phyloP scores from a whole-genome alignment of 1,140 invertebrate genomes.

The Muscidifurax raptorellus region DNA sequence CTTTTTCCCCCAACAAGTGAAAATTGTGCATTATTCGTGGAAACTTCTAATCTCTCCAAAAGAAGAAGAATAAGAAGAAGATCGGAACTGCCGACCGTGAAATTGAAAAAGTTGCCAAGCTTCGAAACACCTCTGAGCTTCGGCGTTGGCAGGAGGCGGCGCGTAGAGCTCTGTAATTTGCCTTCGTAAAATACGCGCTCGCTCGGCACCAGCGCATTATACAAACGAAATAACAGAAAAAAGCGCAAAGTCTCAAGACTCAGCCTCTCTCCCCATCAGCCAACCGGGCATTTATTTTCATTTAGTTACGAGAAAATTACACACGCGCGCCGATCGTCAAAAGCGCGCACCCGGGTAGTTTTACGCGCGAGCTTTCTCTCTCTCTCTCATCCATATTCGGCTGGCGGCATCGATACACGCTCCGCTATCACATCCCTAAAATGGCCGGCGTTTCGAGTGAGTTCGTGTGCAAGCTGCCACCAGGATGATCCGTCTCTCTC shows the following conservation, averaged over 20 bases:
- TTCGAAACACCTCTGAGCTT: conserved; percentile 65
- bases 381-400: conserved; percentile 58
- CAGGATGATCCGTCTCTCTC: not conserved
- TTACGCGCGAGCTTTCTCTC: conserved; percentile 38
- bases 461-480: not conserved
- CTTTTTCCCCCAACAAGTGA: too few species aligned
- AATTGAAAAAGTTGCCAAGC: conserved; percentile 69
- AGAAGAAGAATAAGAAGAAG: not conserved
- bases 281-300: conserved; percentile 72
- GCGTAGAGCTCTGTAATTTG: conserved; percentile 73
- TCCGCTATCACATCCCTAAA: conserved; percentile 54
- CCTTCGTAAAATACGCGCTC: conserved; percentile 70
- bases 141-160: conserved; percentile 69
- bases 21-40: too few species aligned
- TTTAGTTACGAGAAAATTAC: conserved; percentile 74
- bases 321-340: conserved; percentile 59
- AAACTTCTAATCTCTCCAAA: not conserved
- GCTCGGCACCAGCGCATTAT: not conserved
- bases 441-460: conserved; percentile 53
- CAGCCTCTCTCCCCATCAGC: not conserved
- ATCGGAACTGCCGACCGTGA: conserved; percentile 57
- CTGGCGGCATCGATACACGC: conserved; percentile 25
- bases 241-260: not conserved
- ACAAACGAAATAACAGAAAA: not conserved
- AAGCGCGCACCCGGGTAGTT: conserved; percentile 28